Percentiles rank a stretch among this genome's conserved stretches.
Evolutionary conservation across 2,113 vertebrate species (phyloP).

Genomic region (Sakesphorus luctuosus): DNA sequence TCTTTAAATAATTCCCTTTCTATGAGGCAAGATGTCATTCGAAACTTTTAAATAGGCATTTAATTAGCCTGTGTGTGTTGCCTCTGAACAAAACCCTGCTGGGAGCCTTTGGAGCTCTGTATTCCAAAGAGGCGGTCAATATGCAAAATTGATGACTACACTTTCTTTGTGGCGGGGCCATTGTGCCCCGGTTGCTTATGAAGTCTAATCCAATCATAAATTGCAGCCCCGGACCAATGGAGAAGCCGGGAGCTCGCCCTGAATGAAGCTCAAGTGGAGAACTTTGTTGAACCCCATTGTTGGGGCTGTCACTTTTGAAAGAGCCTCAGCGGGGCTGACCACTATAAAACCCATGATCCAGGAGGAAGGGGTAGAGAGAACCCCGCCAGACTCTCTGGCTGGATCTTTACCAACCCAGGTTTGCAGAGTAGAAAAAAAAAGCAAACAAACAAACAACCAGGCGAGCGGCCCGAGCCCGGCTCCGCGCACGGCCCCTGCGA

Average conservation of each 20-base stretch:
- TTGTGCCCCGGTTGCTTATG: constrained; percentile 90
- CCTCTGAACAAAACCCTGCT: constrained; percentile 79
- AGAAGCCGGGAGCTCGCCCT: constrained; percentile 72
- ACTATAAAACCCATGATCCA: constrained; percentile 88
- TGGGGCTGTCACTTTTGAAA: constrained; percentile 89
- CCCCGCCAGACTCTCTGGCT: constrained; percentile 50
- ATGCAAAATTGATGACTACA: constrained; percentile 89
- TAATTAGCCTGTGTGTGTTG: constrained; percentile 87
- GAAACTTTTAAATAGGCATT: constrained; percentile 90
- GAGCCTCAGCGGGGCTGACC: constrained; percentile 74
- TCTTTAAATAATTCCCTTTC: constrained; percentile 83
- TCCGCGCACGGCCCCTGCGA: constrained; percentile 64
- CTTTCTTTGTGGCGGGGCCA: constrained; percentile 85
- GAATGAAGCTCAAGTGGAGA: constrained; percentile 92
- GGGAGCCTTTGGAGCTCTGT: constrained; percentile 74
- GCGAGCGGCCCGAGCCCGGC: not conserved
- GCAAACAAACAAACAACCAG: not conserved
- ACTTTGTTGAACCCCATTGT: constrained; percentile 95
- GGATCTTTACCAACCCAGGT: constrained; percentile 64
- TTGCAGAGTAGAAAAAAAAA: constrained; percentile 51
- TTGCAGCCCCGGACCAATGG: constrained; percentile 88
- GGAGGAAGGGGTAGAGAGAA: constrained; percentile 74
- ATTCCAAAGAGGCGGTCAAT: constrained; percentile 86
- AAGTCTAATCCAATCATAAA: constrained; percentile 99
- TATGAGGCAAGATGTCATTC: constrained; percentile 82